A percentile compares a stretch with the other conserved stretches of the same genome.
Evolutionary conservation across 2,888 invertebrate species (phyloP).

Genomic region (Nemoura dubitans): DNA sequence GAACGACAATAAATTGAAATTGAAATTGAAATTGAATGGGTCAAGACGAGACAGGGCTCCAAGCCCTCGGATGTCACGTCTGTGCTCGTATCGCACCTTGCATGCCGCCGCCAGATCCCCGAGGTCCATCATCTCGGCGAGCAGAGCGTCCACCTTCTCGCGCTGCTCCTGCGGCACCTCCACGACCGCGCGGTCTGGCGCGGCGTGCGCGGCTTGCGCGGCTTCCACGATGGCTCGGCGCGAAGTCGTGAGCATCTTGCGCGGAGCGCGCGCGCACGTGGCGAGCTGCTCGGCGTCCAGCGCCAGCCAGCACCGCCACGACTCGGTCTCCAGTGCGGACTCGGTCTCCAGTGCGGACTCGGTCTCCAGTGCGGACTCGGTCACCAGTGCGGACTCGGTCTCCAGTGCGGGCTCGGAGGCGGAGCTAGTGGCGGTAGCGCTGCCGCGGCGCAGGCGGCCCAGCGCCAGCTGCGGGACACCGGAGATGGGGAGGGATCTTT

Average conservation of each 20-base stretch:
- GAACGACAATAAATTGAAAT: too few species aligned
- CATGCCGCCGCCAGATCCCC: constrained; percentile 70
- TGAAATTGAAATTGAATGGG: too few species aligned
- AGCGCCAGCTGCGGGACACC: constrained; percentile 47
- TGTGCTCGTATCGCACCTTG: too few species aligned
- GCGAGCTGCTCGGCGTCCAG: neutral
- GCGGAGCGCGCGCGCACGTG: neutral
- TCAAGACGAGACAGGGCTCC: too few species aligned
- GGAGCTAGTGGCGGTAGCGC: constrained; percentile 54
- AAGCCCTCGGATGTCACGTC: too few species aligned
- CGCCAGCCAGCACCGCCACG: constrained; percentile 59
- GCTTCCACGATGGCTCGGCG: constrained; percentile 49
- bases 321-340: constrained; percentile 59
- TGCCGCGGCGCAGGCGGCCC: constrained; percentile 44
- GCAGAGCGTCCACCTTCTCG: constrained; percentile 56
- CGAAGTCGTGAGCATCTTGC: neutral
- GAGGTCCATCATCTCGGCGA: constrained; percentile 66
- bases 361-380: constrained; percentile 55
- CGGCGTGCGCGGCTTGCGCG: constrained; percentile 58
- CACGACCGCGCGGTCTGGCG: neutral
- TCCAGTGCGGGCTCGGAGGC: too few species aligned
- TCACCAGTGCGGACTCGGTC: constrained; percentile 54
- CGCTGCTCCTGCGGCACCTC: constrained; percentile 9
- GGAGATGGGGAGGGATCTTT: too few species aligned
- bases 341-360: constrained; percentile 55